phyloP scores from a whole-genome alignment of 2,888 invertebrate species.

The Rhopalosiphum nymphaeae region DNA sequence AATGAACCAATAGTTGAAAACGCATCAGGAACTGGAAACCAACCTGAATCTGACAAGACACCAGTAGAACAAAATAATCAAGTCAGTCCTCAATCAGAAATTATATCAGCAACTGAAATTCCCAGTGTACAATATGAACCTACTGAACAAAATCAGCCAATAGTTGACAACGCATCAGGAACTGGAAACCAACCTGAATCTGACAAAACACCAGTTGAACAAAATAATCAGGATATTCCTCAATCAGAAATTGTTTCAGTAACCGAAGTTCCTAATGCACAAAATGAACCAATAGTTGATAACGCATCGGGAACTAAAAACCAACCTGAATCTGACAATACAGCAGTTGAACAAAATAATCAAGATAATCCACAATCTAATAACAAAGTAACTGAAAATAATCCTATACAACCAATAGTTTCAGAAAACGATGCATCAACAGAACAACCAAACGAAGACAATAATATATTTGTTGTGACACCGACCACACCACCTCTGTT shows the following conservation, averaged over 20 bases:
- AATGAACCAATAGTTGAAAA: background rate
- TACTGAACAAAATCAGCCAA: background rate
- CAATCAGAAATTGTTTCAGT: background rate
- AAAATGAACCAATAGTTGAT: background rate
- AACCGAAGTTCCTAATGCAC: background rate
- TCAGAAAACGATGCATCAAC: constrained; percentile 30
- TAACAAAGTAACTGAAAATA: constrained; percentile 13
- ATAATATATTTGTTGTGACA: constrained; percentile 39
- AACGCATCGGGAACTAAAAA: background rate
- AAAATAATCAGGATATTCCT: background rate
- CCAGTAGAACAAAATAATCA: background rate
- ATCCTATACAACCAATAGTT: background rate
- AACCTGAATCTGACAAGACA: background rate
- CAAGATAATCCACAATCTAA: background rate
- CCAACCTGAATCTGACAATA: background rate
- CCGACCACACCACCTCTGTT: constrained; percentile 24
- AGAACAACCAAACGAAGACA: constrained; percentile 32
- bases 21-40: background rate
- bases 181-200: background rate
- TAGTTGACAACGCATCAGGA: background rate
- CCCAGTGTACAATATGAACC: background rate
- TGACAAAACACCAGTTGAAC: background rate
- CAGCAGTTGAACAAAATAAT: background rate
- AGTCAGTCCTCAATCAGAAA: background rate
- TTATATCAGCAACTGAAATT: background rate